phyloP scores from a whole-genome alignment of 2,113 vertebrate species.

The Tragelaphus imberbis region DNA sequence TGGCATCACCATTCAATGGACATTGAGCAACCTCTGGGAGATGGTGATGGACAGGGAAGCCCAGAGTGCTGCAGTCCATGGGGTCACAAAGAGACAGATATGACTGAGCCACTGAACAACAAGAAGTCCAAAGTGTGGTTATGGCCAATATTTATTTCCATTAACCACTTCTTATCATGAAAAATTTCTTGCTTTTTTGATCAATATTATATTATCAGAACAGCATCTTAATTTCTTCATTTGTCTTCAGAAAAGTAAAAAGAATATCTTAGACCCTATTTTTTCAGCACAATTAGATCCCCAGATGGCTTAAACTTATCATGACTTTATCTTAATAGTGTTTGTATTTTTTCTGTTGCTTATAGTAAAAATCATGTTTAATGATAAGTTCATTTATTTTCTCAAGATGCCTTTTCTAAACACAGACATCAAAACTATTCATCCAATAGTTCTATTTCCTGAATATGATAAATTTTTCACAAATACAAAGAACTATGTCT shows the following conservation, averaged over 20 bases:
- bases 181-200: background rate
- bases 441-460: constrained; percentile 31
- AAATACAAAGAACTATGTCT: constrained; percentile 47
- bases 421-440: constrained; percentile 1
- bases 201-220: background rate
- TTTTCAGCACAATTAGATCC: background rate
- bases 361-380: constrained; percentile 32
- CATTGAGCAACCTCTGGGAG: background rate
- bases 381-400: constrained; percentile 41
- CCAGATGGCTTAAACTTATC: constrained; percentile 24
- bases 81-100: background rate
- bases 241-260: constrained; percentile 9
- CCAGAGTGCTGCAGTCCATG: background rate
- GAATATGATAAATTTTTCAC: constrained; percentile 34
- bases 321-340: background rate
- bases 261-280: background rate
- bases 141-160: constrained; percentile 22
- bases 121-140: background rate
- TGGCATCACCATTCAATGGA: background rate
- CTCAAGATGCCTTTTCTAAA: constrained; percentile 33
- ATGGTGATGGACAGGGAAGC: background rate
- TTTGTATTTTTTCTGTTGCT: constrained; percentile 31
- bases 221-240: background rate
- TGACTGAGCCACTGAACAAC: background rate
- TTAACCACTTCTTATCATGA: background rate